These are phyloP conservation scores for Argyrosomus regius DNA, from an alignment of 2,797 vertebrate species.

Conservation along the genomic window DNA sequence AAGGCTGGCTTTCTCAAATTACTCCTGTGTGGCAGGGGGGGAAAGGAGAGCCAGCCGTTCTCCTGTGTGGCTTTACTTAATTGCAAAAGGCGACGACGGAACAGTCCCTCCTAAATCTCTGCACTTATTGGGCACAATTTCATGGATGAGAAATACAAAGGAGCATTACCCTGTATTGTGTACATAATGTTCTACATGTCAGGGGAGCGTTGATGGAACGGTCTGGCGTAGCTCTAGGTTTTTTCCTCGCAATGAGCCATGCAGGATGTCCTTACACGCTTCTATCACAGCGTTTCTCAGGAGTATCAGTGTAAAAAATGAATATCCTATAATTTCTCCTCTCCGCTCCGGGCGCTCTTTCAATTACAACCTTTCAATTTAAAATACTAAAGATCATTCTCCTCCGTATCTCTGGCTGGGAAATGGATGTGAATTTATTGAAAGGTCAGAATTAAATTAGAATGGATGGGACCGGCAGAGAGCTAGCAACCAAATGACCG, in stretches of 20 bases:
- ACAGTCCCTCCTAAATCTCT: constrained; percentile 49
- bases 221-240: constrained; percentile 16
- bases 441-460: constrained; percentile 82
- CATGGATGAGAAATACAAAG: constrained; percentile 65
- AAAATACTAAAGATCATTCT: constrained; percentile 71
- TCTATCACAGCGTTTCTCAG: constrained; percentile 62
- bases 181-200: constrained; percentile 55
- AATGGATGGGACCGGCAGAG: constrained; percentile 61
- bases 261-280: constrained; percentile 61
- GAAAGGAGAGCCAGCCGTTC: constrained; percentile 51
- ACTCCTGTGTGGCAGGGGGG: constrained; percentile 58
- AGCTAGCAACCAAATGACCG: constrained; percentile 65
- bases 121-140: constrained; percentile 64
- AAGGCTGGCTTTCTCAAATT: constrained; percentile 79
- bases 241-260: constrained; percentile 42
- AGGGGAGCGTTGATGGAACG: constrained; percentile 43
- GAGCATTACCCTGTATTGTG: constrained; percentile 47
- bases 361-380: constrained; percentile 82
- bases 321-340: constrained; percentile 73
- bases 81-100: constrained; percentile 69
- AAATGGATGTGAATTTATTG: constrained; percentile 79
- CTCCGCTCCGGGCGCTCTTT: constrained; percentile 64
- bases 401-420: constrained; percentile 54
- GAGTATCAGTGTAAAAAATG: constrained; percentile 71
- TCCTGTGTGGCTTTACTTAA: constrained; percentile 69